Base-by-base conservation (phyloP, 2,113 vertebrate species). In the Austrofundulus limnaeus region DNA sequence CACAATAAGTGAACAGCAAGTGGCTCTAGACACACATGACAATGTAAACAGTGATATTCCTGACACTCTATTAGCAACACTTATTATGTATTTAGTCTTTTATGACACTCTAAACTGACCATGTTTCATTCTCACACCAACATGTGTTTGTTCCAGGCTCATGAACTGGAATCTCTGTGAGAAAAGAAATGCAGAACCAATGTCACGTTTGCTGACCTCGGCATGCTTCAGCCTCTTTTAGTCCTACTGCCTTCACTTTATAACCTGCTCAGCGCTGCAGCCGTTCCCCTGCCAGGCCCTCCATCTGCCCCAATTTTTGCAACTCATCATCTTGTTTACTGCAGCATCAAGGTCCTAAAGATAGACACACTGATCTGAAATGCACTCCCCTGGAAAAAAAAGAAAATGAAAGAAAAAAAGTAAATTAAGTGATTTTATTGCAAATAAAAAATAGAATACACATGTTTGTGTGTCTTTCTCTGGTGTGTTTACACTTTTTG, bases 251-350 rank as follows among this genome's bases (percentile, higher is more conserved):
- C 54, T 75, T 37, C 47, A 61, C 66, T 75, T 28, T 67, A 69
- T 70, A 82, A 72, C 73, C 80, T 80, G 82, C 72, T 71, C 60
- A 41, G 63, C 75, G 74, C 82, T 74, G 83, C 83, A 83, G 82
- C 61, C 77, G 81, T 78, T 66, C 78, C 68, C 77, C 77, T 77
- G 73, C 72, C 77, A 70, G 79, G 61, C 62, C 60, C 70, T 88
- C 82, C 84, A 84, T 84, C 83, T 84, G 85, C 58, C 77, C 61
- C 15, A 4, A 38, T 77, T 64, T 46, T 17, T 60, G 42, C 54
- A 12, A 69, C 28, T 56, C 28, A 41, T 53, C 42, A 58, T 75
- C 59, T 67, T 54, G 70, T 55, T 76, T 74, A 55, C 77, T 76
- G 70, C 69, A 62, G 77, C 53, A 61, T 11, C 15, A 70, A 49